phyloP scores from a whole-genome alignment of 1,140 invertebrate genomes.

The Globodera ellingtonae region DNA sequence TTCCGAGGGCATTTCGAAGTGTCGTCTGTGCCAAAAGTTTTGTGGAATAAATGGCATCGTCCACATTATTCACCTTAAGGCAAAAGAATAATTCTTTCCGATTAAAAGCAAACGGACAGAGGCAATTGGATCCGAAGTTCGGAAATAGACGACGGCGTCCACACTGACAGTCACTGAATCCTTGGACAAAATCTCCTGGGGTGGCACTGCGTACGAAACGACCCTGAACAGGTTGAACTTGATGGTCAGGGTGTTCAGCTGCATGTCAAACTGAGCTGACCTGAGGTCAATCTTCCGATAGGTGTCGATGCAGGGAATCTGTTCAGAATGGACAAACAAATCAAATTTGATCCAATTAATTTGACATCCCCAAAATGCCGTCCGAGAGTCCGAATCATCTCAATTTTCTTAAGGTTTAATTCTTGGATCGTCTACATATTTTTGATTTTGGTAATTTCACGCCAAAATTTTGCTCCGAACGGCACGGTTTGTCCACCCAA shows the following conservation, averaged over 20 bases:
- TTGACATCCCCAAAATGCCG: not conserved
- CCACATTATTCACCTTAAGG: constrained; percentile 67
- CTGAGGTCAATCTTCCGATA: constrained; percentile 76
- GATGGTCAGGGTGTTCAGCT: not conserved
- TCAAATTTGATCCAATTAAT: not conserved
- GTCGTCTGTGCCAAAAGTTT: constrained; percentile 68
- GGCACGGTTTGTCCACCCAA: not conserved
- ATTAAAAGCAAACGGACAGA: constrained; percentile 54
- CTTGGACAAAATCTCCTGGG: constrained; percentile 64
- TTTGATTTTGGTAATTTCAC: not conserved
- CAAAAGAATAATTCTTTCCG: not conserved
- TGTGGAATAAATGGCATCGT: constrained; percentile 69
- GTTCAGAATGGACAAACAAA: not conserved
- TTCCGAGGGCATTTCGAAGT: constrained; percentile 68
- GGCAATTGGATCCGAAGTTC: constrained; percentile 65
- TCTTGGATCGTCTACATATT: not conserved
- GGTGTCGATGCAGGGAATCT: constrained; percentile 83
- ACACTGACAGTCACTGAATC: constrained; percentile 64
- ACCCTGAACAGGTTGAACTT: constrained; percentile 51
- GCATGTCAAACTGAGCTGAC: constrained; percentile 24
- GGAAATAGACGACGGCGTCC: constrained; percentile 64
- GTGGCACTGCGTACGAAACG: constrained; percentile 64
- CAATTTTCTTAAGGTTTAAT: no score
- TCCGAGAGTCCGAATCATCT: no score
- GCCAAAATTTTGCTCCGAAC: not conserved